phyloP scores from a whole-genome alignment of 2,797 vertebrate genomes.

The Gouania willdenowi region DNA sequence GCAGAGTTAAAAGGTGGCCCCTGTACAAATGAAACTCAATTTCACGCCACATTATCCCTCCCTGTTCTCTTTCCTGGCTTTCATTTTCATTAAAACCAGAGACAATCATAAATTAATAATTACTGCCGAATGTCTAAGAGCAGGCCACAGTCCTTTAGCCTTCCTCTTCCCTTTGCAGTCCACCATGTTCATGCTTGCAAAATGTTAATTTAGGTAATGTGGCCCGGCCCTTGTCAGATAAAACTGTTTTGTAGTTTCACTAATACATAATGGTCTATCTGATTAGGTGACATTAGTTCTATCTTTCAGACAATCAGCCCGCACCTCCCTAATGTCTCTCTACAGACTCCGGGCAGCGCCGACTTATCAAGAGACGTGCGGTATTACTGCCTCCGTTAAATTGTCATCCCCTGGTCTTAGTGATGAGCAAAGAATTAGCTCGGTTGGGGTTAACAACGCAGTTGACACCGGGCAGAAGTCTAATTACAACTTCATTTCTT shows the following conservation, averaged over 20 bases:
- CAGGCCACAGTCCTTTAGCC: constrained; percentile 84
- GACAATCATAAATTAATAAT: constrained; percentile 99
- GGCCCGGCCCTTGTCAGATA: constrained; percentile 92
- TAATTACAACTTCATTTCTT: constrained; percentile 13
- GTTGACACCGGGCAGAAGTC: constrained; percentile 3
- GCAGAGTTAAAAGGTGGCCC: constrained; percentile 89
- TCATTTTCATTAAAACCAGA: constrained; percentile 99
- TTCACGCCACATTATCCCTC: constrained; percentile 99
- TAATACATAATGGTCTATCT: constrained; percentile 99
- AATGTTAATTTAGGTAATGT: constrained; percentile 99
- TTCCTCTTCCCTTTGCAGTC: constrained; percentile 84
- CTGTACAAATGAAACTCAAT: constrained; percentile 99
- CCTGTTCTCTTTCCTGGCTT: constrained; percentile 98
- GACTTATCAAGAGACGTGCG: constrained; percentile 49
- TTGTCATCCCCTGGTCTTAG: constrained; percentile 25
- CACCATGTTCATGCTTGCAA: constrained; percentile 95
- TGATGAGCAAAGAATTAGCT: constrained; percentile 41
- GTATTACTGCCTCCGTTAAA: constrained; percentile 43
- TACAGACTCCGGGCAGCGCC: constrained; percentile 63
- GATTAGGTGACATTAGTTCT: constrained; percentile 96
- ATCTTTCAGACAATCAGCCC: constrained; percentile 91
- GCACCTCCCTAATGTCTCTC: constrained; percentile 75
- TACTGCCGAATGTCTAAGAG: constrained; percentile 99
- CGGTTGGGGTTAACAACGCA: constrained; percentile 24
- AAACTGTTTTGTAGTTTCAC: constrained; percentile 92